Evolutionary conservation across 2,797 vertebrate species (phyloP), one percentile per base, ranked within the genome.

Genomic region (Amniataba percoides): DNA sequence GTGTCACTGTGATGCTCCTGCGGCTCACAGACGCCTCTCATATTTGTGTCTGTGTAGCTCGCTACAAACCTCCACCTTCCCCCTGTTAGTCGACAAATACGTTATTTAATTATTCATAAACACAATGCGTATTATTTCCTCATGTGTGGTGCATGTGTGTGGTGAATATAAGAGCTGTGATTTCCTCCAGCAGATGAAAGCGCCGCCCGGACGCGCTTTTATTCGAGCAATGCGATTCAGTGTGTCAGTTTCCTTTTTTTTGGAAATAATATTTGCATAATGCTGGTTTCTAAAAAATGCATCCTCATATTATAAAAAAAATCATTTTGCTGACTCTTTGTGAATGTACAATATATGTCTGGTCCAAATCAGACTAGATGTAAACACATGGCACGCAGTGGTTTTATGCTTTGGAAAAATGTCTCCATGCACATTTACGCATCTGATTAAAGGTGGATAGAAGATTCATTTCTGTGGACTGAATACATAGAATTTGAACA

Each of bases 361-460:
- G 7, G 3, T 58, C 12, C 39, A 67, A 51, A 31, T 16, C 5
- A 34, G 7, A 56, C 14, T 14, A 1, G 9, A 55, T 45, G 42
- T 15, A 25, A 19, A 52, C n/a, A 16, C 34, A 7, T 52, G 21
- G 11, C 13, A 68, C 27, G 18, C 34, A 23, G 13, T 71, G 25
- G 10, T 51, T 77, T 27, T 62, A 31, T 61, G 27, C 45, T 51
- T 71, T 48, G 27, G 21, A 45, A 65, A 77, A 58, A 34, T 42
- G 2, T 48, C 16, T 46, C 11, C 12, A 45, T 52, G 57, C 10
- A 23, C 39, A 34, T 56, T 74, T 66, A 69, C 53, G 55, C 77
- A 70, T 84, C 36, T 69, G 49, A 72, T 84, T 74, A 77, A 52
- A 68, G 5, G 14, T 15, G 16, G 1, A 53, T 64, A 72, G 6